Evolutionary conservation across 92 coral and sea anemone genomes (phyloP).

Genomic region (Virgularia gustaviana): DNA sequence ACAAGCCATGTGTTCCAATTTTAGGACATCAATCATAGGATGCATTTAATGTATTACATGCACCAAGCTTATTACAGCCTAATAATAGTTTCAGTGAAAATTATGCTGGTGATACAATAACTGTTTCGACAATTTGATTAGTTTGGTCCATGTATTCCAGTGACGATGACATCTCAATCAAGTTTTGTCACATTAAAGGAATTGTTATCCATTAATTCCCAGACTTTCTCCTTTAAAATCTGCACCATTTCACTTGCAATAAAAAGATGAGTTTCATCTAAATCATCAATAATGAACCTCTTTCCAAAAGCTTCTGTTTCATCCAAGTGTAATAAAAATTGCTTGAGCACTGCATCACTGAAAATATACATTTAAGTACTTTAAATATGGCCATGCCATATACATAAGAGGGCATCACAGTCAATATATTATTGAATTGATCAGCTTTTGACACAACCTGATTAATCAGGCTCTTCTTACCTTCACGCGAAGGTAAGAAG

Average conservation of each 20-base stretch:
- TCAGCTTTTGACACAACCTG: background rate
- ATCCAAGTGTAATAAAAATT: conserved; percentile 80
- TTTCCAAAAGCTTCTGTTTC: conserved; percentile 71
- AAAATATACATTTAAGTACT: no score
- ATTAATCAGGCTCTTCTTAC: no score
- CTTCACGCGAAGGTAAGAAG: background rate
- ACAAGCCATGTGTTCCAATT: no score
- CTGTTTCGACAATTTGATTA: no score
- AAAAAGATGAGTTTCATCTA: conserved; percentile 92
- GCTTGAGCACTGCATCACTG: conserved; percentile 93
- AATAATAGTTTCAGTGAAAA: no score
- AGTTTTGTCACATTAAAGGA: conserved; percentile 79
- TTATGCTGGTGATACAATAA: no score
- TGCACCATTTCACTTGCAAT: conserved; percentile 88
- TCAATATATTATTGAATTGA: background rate
- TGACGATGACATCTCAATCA: no score
- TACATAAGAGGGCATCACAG: background rate
- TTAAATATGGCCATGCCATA: background rate
- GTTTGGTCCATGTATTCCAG: no score
- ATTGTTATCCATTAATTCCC: conserved; percentile 95
- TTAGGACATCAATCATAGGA: no score
- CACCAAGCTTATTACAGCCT: no score
- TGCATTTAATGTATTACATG: no score
- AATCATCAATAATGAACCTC: conserved; percentile 83
- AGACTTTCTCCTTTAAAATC: conserved; percentile 78